phyloP scores from a whole-genome alignment of 2,888 invertebrate genomes.

The Syrphus vitripennis region DNA sequence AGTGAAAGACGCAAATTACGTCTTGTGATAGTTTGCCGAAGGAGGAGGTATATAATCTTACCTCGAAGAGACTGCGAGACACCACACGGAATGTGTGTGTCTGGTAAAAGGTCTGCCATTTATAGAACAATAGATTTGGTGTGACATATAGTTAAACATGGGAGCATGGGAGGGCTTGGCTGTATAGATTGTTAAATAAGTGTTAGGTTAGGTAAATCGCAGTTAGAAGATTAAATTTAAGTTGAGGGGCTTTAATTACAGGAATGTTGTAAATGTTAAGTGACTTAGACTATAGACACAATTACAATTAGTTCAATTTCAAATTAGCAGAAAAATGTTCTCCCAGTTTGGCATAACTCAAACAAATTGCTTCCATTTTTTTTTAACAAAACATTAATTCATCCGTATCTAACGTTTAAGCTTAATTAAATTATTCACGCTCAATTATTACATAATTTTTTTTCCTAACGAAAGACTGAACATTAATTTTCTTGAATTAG shows the following conservation, averaged over 20 bases:
- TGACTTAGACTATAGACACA: too few species aligned
- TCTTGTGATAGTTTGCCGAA: not conserved
- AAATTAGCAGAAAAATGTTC: too few species aligned
- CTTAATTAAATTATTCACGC: not conserved
- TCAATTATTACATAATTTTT: not conserved
- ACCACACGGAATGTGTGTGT: conserved; percentile 16
- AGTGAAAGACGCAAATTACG: conserved; percentile 58
- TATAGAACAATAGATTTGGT: conserved; percentile 35
- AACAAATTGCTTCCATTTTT: too few species aligned
- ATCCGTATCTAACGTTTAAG: too few species aligned
- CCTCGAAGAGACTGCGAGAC: not conserved
- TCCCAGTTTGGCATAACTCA: too few species aligned
- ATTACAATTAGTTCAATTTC: not conserved
- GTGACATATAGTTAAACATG: conserved; percentile 10
- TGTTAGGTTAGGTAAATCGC: not conserved
- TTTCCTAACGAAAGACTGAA: not conserved
- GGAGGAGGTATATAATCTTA: not conserved
- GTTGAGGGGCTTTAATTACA: not conserved
- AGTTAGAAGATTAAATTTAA: not conserved
- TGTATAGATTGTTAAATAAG: conserved; percentile 1
- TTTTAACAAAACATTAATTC: too few species aligned
- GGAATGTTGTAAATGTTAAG: too few species aligned
- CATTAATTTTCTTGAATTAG: not conserved
- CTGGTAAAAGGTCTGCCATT: conserved; percentile 14
- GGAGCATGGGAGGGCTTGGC: conserved; percentile 48